Base-by-base conservation (phyloP, 2,888 invertebrate genomes). In the Melinopterus prodromus region DNA sequence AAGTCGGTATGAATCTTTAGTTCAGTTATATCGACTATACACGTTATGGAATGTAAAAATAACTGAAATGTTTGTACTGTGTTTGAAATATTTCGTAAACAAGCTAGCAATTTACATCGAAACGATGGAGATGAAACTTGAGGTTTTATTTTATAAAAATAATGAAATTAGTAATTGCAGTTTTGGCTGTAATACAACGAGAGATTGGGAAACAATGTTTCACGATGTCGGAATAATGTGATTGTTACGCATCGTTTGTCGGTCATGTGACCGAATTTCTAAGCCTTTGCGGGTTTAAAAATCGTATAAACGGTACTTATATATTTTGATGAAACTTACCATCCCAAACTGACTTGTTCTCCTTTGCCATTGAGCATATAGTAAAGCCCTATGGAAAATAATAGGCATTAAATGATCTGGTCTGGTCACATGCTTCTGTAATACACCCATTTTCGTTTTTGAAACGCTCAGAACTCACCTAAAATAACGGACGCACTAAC, bases 341-440 rank as follows among this genome's bases (percentile, higher is more conserved):
- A 98, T 91, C 94, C 97, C 85, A 98, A 87, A 90, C 96, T 97
- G 86, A 97, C 92, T 89, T 94, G 92, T 90, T 96, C 94, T 86
- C 98, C 98, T 91, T 95, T 95, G 84, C 96, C 97, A 87, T 95
- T 95, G 84, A 98, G 91, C 82, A 95, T 90, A 90, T 94, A 93
- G 90, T 92, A 93, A 85, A 92, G 88, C 84, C 92, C 91, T 90
- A 91, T 86, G 89, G 91, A 91, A 87, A 89, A 91, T 80, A 79
- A 38, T 78, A 53, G 72, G 79, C 37, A 16, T 70, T 70, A 76
- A 70, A 79, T 77, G 70, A 38, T 26, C 26, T n/a, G 26, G 26
- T 80, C 77, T 72, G 80, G 83, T 86, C 86, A 85, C 85, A 85
- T 85, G 86, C 82, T 83, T 84, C 75, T 15, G 37, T 71, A 79